phyloP scores from a whole-genome alignment of 2,888 invertebrate species.

The Euzophera pinguis region DNA sequence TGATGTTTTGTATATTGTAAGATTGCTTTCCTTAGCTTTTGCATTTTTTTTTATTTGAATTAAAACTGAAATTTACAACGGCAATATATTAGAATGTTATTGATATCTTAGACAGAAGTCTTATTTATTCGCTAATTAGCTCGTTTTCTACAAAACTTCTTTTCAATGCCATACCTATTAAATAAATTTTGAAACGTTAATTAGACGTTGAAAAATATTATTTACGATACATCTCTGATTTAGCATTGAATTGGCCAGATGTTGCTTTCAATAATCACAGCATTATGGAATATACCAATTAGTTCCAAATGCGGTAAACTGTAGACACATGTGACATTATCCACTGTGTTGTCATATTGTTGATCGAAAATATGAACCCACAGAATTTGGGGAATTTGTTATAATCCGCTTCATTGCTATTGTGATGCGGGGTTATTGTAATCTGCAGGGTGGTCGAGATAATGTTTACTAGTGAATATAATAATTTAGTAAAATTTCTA shows the following conservation, averaged over 20 bases:
- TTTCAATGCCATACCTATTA: slow-evolving; percentile 3
- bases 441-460: slow-evolving; percentile 43
- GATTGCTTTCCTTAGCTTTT: no score
- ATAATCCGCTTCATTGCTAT: slow-evolving; percentile 70
- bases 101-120: background rate
- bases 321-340: slow-evolving; percentile 74
- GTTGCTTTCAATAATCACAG: slow-evolving; percentile 59
- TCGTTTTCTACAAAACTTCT: background rate
- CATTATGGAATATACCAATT: slow-evolving; percentile 74
- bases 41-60: no score
- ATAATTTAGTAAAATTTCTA: slow-evolving; percentile 48
- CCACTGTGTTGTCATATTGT: slow-evolving; percentile 75
- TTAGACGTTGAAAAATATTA: slow-evolving; percentile 5
- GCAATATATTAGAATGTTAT: slow-evolving; percentile 9
- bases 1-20: no score
- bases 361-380: slow-evolving; percentile 71
- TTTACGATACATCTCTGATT: background rate
- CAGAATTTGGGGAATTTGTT: slow-evolving; percentile 76
- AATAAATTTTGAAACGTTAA: background rate
- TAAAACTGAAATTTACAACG: background rate
- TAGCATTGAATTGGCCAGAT: slow-evolving; percentile 51
- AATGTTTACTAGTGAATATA: slow-evolving; percentile 44
- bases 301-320: slow-evolving; percentile 74
- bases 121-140: background rate
- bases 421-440: slow-evolving; percentile 55